phyloP scores from a whole-genome alignment of 2,888 invertebrate genomes.

The Cheilosia variabilis region DNA sequence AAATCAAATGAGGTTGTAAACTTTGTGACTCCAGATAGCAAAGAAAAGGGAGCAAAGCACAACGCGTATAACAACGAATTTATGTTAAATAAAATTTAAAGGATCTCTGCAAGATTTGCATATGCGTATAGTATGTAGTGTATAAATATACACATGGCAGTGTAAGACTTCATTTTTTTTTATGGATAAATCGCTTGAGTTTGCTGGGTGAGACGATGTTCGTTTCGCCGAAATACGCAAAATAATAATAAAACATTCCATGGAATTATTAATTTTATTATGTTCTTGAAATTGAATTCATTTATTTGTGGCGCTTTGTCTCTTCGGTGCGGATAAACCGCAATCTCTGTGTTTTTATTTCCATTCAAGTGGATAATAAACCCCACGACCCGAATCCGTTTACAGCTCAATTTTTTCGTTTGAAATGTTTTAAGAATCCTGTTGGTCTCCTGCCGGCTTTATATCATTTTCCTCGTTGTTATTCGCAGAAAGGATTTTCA shows the following conservation, averaged over 20 bases:
- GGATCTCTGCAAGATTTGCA: constrained; percentile 38
- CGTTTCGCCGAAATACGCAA: constrained; percentile 3
- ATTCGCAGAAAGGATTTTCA: no score
- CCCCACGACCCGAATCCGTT: not conserved
- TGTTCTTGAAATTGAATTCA: constrained; percentile 23
- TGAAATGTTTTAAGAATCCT: no score
- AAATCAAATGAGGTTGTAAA: constrained; percentile 60
- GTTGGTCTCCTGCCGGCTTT: no score
- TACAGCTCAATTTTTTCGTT: not conserved
- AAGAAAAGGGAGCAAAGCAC: constrained; percentile 5
- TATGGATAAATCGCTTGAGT: not conserved
- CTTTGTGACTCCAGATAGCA: constrained; percentile 29
- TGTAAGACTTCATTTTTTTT: constrained; percentile 11
- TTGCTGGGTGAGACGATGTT: not conserved
- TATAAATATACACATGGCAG: not conserved
- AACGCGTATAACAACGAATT: constrained; percentile 22
- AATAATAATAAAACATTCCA: constrained; percentile 29
- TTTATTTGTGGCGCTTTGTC: constrained; percentile 2
- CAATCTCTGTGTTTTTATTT: not conserved
- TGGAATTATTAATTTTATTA: constrained; percentile 34
- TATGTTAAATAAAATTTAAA: constrained; percentile 55
- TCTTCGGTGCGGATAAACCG: not conserved
- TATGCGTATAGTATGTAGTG: constrained; percentile 5
- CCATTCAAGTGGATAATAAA: constrained; percentile 22
- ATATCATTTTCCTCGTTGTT: no score